Evolutionary conservation across 2,888 invertebrate genomes (phyloP).

Genomic region (Isotomurus palustris): DNA sequence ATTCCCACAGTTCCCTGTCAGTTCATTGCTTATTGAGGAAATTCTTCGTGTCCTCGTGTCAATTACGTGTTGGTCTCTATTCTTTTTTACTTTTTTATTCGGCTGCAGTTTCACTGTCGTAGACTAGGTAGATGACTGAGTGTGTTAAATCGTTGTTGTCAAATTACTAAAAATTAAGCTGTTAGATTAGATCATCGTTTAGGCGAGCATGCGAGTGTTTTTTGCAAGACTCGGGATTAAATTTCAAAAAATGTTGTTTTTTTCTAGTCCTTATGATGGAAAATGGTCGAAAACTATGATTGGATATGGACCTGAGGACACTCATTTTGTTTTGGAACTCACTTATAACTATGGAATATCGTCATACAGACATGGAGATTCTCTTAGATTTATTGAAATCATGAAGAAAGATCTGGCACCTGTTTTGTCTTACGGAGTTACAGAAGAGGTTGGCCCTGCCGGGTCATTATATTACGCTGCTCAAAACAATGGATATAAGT

Average conservation of each 20-base stretch:
- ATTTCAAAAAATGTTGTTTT: constrained; percentile 5
- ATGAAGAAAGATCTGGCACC: constrained; percentile 16
- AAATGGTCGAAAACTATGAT: constrained; percentile 99
- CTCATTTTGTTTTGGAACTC: constrained; percentile 90
- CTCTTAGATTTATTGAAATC: constrained; percentile 54
- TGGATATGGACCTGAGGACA: constrained; percentile 92
- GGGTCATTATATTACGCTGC: constrained; percentile 9
- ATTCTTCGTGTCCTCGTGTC: no score
- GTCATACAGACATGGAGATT: constrained; percentile 83
- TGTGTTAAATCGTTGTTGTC: no score
- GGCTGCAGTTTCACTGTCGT: no score
- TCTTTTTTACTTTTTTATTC: no score
- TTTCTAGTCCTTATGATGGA: constrained; percentile 85
- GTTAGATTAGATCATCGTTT: no score
- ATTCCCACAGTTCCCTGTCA: no score
- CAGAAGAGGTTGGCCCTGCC: not conserved
- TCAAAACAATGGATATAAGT: constrained; percentile 21
- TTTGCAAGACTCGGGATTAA: not conserved
- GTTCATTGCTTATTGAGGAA: no score
- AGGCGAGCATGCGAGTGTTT: no score
- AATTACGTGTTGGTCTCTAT: no score
- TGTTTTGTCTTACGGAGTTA: no score
- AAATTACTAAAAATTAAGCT: no score
- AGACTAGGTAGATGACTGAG: no score
- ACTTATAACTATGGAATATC: constrained; percentile 96